A percentile compares a stretch with the other conserved stretches of the same genome.
These are phyloP conservation scores for Andrena marginata DNA, from an alignment of 2,888 invertebrate genomes.

Conservation along the genomic window DNA sequence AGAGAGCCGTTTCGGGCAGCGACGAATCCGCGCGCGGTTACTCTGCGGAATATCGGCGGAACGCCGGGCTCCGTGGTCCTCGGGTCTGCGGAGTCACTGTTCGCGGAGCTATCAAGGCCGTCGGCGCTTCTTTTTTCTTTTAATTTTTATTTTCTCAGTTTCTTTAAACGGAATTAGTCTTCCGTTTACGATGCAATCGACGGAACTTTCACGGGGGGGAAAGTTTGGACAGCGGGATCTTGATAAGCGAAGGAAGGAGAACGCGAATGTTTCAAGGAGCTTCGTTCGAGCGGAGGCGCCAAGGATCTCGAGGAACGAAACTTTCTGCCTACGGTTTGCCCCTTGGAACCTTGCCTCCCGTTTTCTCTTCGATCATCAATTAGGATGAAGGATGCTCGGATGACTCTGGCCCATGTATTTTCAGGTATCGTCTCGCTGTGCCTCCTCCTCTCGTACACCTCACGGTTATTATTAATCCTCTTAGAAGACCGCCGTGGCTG, in stretches of 20 bases:
- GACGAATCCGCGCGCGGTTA: not conserved
- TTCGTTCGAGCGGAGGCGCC: not conserved
- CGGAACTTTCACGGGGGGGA: conserved; percentile 29
- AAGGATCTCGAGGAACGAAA: not conserved
- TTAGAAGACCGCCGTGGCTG: no score
- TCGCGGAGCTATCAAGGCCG: not conserved
- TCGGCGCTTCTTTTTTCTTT: not conserved
- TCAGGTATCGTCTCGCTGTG: no score
- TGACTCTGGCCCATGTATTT: no score
- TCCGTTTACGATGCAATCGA: not conserved
- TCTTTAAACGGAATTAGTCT: not conserved
- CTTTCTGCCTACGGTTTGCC: not conserved
- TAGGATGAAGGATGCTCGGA: no score
- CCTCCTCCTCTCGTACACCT: no score
- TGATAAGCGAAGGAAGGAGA: not conserved
- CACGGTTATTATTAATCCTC: no score
- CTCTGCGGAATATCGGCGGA: not conserved
- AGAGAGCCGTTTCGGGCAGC: not conserved
- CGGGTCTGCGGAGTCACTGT: not conserved
- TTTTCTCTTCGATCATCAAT: no score
- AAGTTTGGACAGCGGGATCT: conserved; percentile 14
- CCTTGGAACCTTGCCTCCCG: no score
- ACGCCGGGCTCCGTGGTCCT: no score
- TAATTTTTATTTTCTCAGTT: not conserved
- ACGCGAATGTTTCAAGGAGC: not conserved